Percentiles rank a stretch among this genome's conserved stretches.
Evolutionary conservation across 92 coral and sea anemone species (phyloP).

Genomic region (Porites lobata): DNA sequence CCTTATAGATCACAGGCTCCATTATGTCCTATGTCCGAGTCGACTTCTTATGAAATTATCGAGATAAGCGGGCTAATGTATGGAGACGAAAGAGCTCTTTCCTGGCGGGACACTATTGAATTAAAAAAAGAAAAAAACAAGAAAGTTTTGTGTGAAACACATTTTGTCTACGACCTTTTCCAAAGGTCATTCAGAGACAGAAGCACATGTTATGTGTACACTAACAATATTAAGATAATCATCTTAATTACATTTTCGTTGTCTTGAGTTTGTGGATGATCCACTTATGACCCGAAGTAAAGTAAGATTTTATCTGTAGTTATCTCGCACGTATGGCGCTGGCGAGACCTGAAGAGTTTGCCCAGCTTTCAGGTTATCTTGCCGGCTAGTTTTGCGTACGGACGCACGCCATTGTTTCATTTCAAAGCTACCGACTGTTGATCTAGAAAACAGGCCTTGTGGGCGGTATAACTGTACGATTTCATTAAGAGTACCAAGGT

Average conservation of each 20-base stretch:
- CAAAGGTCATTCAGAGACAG: neutral
- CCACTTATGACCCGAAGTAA: neutral
- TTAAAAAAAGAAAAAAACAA: neutral
- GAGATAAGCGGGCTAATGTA: too few relatives aligned
- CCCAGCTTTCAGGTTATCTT: too few relatives aligned
- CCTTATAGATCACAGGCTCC: too few relatives aligned
- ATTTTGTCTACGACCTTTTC: neutral
- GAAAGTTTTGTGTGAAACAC: neutral
- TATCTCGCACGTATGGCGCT: conserved; percentile 15
- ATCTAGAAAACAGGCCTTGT: too few relatives aligned
- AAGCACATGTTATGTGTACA: neutral
- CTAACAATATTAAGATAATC: neutral
- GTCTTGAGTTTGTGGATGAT: neutral
- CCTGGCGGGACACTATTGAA: too few relatives aligned
- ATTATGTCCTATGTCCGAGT: too few relatives aligned
- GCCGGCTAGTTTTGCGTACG: too few relatives aligned
- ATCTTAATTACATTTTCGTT: conserved; percentile 9
- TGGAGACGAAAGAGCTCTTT: neutral
- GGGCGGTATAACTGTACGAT: too few relatives aligned
- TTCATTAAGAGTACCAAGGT: too few relatives aligned
- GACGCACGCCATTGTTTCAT: too few relatives aligned
- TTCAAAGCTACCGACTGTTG: too few relatives aligned
- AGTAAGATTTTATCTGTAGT: conserved; percentile 12
- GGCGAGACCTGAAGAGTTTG: neutral
- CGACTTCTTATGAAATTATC: too few relatives aligned